Evolutionary conservation across 2,797 vertebrate genomes (phyloP), one percentile per base, ranked within the genome.

Genomic region (Macroramphosus scolopax): DNA sequence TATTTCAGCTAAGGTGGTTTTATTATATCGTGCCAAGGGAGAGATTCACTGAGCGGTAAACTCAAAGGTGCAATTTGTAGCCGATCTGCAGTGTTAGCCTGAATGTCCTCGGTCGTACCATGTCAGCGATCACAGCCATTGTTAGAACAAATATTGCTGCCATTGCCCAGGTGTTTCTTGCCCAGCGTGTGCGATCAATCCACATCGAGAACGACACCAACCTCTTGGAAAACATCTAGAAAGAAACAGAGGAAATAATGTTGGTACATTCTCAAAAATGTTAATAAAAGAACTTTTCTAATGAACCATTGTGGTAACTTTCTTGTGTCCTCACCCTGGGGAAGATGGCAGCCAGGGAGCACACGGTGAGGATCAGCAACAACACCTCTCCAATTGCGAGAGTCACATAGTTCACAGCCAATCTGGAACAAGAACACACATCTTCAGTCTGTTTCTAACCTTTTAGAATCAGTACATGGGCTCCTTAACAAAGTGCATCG

Each of bases 161-260:
- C 92, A 94, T 95, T 11, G 95, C 95, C 94, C 96, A 98, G 0
- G 90, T 96, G 82, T 98, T 98, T 55, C 95, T 91, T 0, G 94
- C 95, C 96, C 96, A 98, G 2, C 95, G 92, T 0, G 94, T 98
- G 49, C 88, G 89, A 81, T 98, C 95, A 0, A 98, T 95, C 96
- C 96, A 98, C n/a, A 91, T 68, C 0, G 96, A 98, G 80, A 98
- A 98, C 16, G 91, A 90, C 68, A 97, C 94, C 1, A 98, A 81
- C 56, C 89, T 94, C 79, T 90, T 90, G 12, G 94, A 90, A 70
- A 96, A 97, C 44, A 91, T 80, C 96, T 98, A 52, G 14, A 68
- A 42, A 71, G 18, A 72, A 60, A 51, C 14, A 48, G 20, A 10
- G 33, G 2, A 2, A 31, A n/a, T 9, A 4, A 14, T 32, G 14